These are phyloP conservation scores for Chrysogorgia sp. DNA, from an alignment of 92 coral and sea anemone species.

Conservation along the genomic window DNA sequence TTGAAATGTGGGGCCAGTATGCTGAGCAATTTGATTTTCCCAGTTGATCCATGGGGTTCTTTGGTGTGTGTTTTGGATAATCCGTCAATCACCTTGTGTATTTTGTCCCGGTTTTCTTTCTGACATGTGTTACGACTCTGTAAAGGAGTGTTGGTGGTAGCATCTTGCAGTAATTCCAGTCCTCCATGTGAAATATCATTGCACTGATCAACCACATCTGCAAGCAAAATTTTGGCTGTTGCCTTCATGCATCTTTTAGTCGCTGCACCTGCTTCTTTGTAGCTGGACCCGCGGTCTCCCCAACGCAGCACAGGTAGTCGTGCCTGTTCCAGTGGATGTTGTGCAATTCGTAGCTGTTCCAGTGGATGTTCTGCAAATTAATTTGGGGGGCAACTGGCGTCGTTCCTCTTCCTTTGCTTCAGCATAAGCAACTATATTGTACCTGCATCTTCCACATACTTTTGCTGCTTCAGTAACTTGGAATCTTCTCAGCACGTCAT, in stretches of 20 bases:
- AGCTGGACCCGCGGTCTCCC: not conserved
- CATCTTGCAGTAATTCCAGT: not conserved
- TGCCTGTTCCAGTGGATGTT: no score
- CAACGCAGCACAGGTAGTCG: not conserved
- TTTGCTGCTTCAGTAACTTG: constrained; percentile 13
- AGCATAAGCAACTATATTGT: not conserved
- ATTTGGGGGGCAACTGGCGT: no score
- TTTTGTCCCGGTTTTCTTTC: not conserved
- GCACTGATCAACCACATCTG: not conserved
- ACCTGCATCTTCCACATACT: constrained; percentile 20
- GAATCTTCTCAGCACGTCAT: not conserved
- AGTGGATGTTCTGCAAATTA: no score
- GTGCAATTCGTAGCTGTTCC: no score
- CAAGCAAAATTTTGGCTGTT: not conserved
- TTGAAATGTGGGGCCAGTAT: constrained; percentile 34
- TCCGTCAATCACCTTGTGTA: not conserved
- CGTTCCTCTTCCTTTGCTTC: not conserved
- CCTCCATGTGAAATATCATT: not conserved
- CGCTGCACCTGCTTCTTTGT: not conserved
- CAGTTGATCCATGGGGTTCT: not conserved
- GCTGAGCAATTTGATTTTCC: constrained; percentile 23
- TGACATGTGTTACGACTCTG: not conserved
- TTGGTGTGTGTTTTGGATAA: not conserved
- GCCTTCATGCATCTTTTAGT: not conserved
- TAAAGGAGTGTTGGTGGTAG: not conserved